Evolutionary conservation across 1,140 invertebrate genomes (phyloP).

Genomic region (Drosophila repletoides): DNA sequence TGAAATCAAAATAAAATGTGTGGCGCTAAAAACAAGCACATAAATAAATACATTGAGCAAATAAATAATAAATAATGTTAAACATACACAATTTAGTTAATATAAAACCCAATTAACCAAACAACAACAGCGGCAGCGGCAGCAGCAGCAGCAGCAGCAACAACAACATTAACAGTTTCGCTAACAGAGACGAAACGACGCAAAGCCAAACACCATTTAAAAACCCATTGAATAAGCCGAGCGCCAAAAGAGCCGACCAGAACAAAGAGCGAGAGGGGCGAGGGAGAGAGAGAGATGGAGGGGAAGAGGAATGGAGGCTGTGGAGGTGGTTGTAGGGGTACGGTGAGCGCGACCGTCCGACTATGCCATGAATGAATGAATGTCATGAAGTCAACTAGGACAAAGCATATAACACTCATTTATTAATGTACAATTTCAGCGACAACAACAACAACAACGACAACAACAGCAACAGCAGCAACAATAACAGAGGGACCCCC

Average conservation of each 20-base stretch:
- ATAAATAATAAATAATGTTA: slow-evolving; percentile 58
- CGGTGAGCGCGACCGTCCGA: slow-evolving; percentile 20
- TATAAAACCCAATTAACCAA: slow-evolving; percentile 71
- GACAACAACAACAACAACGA: slow-evolving; percentile 20
- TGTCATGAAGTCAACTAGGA: slow-evolving; percentile 80
- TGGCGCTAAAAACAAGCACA: slow-evolving; percentile 32
- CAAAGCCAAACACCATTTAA: slow-evolving; percentile 52
- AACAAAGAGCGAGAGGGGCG: too few species aligned
- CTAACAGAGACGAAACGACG: slow-evolving; percentile 30
- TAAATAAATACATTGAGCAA: slow-evolving; percentile 18
- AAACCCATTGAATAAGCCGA: slow-evolving; percentile 51
- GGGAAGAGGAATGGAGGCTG: not conserved
- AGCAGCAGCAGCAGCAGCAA: slow-evolving; percentile 3
- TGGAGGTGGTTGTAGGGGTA: not conserved
- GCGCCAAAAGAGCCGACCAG: slow-evolving; percentile 32
- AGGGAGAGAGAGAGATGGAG: too few species aligned
- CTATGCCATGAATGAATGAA: slow-evolving; percentile 71
- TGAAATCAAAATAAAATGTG: slow-evolving; percentile 48
- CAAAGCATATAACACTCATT: slow-evolving; percentile 79
- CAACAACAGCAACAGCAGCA: slow-evolving; percentile 1
- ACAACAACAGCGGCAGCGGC: slow-evolving; percentile 29
- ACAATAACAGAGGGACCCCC: slow-evolving; percentile 4
- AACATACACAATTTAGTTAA: slow-evolving; percentile 70
- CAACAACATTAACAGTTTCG: slow-evolving; percentile 16
- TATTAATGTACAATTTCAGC: slow-evolving; percentile 74